Evolutionary conservation across 2,888 invertebrate genomes (phyloP).

Genomic region (Ptilodon capucinus): DNA sequence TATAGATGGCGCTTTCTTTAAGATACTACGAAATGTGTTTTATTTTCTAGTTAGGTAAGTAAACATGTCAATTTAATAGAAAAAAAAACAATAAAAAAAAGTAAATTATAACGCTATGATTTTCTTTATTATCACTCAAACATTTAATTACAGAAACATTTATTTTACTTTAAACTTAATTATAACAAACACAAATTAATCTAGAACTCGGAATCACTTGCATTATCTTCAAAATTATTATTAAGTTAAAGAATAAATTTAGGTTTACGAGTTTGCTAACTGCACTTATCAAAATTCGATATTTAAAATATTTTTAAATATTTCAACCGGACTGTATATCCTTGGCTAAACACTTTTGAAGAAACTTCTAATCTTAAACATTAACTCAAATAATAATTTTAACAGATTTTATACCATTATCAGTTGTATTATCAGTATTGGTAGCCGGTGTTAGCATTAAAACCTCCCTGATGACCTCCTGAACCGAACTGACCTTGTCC

Average conservation of each 20-base stretch:
- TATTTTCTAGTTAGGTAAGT: too few species aligned
- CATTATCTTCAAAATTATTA: not conserved
- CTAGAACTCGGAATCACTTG: not conserved
- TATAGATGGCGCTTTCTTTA: too few species aligned
- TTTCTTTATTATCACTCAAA: slow-evolving; percentile 16
- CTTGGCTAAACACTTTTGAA: too few species aligned
- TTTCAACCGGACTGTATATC: too few species aligned
- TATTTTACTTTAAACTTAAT: not conserved
- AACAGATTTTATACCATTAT: slow-evolving; percentile 7
- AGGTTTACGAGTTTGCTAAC: not conserved
- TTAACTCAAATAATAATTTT: slow-evolving; percentile 3
- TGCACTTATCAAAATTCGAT: too few species aligned
- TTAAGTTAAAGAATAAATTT: not conserved
- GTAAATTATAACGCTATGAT: slow-evolving; percentile 14
- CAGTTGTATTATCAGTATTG: slow-evolving; percentile 22
- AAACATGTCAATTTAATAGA: too few species aligned
- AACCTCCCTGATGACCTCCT: slow-evolving; percentile 46
- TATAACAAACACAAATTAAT: not conserved
- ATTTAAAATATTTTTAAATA: too few species aligned
- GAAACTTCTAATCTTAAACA: too few species aligned
- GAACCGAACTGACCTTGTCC: slow-evolving; percentile 30
- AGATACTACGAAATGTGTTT: too few species aligned
- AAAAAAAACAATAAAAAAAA: too few species aligned
- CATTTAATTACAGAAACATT: not conserved
- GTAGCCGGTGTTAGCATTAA: slow-evolving; percentile 55